Conservation (phyloP, 1,140 invertebrate genomes). For the Dendrolimus punctatus region DNA sequence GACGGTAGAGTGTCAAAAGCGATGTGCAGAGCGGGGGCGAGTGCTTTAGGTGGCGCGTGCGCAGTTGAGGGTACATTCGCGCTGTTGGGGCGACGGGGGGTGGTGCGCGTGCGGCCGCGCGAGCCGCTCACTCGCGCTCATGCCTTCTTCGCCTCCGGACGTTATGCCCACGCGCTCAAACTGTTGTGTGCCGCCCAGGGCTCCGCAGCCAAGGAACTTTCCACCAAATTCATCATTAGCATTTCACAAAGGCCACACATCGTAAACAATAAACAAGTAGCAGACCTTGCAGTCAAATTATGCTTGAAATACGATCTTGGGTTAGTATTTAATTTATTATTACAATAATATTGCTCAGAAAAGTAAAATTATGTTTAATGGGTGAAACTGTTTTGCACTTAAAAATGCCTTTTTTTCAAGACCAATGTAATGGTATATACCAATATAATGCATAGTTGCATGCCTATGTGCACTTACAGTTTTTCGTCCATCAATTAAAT, state of each 20-base stretch:
- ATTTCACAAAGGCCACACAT: slow-evolving; percentile 46
- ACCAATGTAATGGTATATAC: no score
- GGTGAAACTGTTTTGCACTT: no score
- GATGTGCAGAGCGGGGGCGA: slow-evolving; percentile 68
- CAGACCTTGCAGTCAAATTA: slow-evolving; percentile 41
- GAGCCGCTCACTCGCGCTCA: slow-evolving; percentile 67
- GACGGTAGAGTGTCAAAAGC: slow-evolving; percentile 77
- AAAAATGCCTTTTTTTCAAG: no score
- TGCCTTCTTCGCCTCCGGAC: slow-evolving; percentile 66
- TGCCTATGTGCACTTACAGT: no score
- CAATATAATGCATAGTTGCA: no score
- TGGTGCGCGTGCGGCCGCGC: slow-evolving; percentile 85
- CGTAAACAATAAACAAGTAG: slow-evolving; percentile 43
- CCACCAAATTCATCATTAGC: slow-evolving; percentile 32
- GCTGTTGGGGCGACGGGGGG: slow-evolving; percentile 87
- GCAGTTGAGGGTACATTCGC: slow-evolving; percentile 87
- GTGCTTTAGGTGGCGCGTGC: slow-evolving; percentile 83
- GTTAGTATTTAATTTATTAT: slow-evolving; percentile 21
- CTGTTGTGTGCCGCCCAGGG: slow-evolving; percentile 39
- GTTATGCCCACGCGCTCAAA: slow-evolving; percentile 74
- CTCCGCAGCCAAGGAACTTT: slow-evolving; percentile 28
- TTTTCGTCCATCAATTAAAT: no score
- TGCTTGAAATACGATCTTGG: slow-evolving; percentile 48
- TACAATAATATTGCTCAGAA: no score
- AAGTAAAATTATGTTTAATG: no score